Evolutionary conservation across 2,888 invertebrate genomes (phyloP).

Genomic region (Dorcus hopei): DNA sequence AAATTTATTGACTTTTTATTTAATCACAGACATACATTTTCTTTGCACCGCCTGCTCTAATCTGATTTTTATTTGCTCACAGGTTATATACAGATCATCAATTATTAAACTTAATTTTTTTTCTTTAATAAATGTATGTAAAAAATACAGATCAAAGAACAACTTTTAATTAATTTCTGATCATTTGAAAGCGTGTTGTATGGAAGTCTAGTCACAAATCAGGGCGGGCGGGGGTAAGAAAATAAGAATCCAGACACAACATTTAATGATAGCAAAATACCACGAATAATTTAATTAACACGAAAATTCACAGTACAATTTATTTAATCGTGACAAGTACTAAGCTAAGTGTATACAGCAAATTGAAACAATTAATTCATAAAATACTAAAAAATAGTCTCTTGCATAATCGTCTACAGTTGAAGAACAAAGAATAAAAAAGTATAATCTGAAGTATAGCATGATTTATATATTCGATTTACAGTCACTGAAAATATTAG

Average conservation of each 20-base stretch:
- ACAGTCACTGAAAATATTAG: constrained; percentile 22
- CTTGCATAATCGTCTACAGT: constrained; percentile 3
- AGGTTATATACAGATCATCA: too few relatives aligned
- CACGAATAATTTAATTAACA: constrained; percentile 39
- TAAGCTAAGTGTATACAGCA: constrained; percentile 44
- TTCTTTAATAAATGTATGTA: too few relatives aligned
- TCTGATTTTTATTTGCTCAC: too few relatives aligned
- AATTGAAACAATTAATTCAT: constrained; percentile 26
- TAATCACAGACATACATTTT: too few relatives aligned
- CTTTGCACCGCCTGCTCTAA: too few relatives aligned
- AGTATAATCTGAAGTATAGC: neutral
- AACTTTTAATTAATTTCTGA: too few relatives aligned
- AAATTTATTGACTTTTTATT: too few relatives aligned
- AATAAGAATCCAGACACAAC: constrained; percentile 22
- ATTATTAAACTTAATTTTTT: too few relatives aligned
- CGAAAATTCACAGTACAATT: constrained; percentile 35
- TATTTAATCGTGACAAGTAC: constrained; percentile 30
- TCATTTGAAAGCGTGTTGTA: too few relatives aligned
- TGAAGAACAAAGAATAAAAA: constrained; percentile 8
- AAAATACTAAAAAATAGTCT: constrained; percentile 15
- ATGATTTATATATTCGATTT: constrained; percentile 23
- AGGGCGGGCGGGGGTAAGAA: neutral
- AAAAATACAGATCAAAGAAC: too few relatives aligned
- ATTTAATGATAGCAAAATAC: constrained; percentile 39
- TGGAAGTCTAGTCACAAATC: neutral